Conservation (phyloP, 2,113 vertebrate species). For the Calypte anna region DNA sequence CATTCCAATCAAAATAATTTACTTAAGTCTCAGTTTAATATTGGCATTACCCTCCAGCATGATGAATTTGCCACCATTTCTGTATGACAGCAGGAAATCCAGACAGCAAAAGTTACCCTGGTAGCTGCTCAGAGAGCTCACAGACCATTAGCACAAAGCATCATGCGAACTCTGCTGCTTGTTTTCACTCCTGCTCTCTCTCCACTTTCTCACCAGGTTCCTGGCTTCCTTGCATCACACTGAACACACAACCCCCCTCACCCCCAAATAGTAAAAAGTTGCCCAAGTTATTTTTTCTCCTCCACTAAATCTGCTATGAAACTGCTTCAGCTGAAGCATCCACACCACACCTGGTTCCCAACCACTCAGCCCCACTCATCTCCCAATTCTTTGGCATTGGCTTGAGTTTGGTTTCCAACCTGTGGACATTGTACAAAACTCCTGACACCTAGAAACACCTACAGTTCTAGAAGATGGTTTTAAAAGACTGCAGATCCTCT, state of each 20-base stretch:
- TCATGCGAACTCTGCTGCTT: not conserved
- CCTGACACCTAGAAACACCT: not conserved
- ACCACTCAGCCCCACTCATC: rapidly evolving
- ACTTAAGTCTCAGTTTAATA: conserved; percentile 30
- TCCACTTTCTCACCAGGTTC: not conserved
- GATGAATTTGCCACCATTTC: not conserved
- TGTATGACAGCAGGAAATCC: not conserved
- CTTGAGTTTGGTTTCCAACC: not conserved
- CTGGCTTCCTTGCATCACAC: rapidly evolving
- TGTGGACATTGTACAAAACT: not conserved
- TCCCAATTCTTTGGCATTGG: not conserved
- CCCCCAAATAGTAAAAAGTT: not conserved
- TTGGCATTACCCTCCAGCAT: conserved; percentile 1
- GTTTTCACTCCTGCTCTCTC: not conserved
- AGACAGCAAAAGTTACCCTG: not conserved
- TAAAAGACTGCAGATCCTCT: not conserved
- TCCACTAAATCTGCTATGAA: not conserved
- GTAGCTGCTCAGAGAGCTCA: not conserved
- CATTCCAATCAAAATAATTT: not conserved
- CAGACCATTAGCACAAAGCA: not conserved
- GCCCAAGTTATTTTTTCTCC: rapidly evolving
- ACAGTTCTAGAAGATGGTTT: not conserved
- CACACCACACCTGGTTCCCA: rapidly evolving
- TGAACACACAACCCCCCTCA: not conserved
- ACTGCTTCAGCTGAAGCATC: not conserved